phyloP scores from a whole-genome alignment of 2,888 invertebrate species.

The Epirrhoe tristata region DNA sequence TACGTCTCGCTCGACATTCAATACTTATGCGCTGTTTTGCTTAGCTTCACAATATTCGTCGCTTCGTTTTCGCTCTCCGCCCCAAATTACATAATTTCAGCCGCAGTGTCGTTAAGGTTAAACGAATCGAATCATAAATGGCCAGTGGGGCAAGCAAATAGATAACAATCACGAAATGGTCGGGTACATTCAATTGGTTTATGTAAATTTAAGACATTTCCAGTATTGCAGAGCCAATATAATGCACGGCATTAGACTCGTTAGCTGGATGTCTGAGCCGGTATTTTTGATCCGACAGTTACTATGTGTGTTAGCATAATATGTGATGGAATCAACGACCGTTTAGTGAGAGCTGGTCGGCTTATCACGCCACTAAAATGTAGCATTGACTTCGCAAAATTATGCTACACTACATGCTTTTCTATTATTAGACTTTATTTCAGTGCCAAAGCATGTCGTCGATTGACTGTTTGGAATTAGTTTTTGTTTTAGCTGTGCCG shows the following conservation, averaged over 20 bases:
- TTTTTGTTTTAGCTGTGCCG: constrained; percentile 35
- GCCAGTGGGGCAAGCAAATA: constrained; percentile 41
- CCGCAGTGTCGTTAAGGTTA: constrained; percentile 40
- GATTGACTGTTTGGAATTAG: constrained; percentile 47
- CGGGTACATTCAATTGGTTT: constrained; percentile 29
- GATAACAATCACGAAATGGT: constrained; percentile 37
- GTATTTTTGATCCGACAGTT: constrained; percentile 41
- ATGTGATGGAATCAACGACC: constrained; percentile 51
- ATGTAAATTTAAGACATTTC: constrained; percentile 34
- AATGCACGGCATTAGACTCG: constrained; percentile 44
- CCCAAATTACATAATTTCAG: constrained; percentile 36
- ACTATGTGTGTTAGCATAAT: constrained; percentile 23
- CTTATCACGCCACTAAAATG: constrained; percentile 57
- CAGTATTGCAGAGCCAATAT: constrained; percentile 27
- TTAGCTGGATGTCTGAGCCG: constrained; percentile 42
- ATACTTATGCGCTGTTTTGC: constrained; percentile 27
- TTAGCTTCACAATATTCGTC: constrained; percentile 21
- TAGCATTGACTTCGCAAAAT: constrained; percentile 60
- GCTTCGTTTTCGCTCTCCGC: constrained; percentile 26
- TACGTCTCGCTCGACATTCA: constrained; percentile 27
- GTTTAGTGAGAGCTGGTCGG: constrained; percentile 56
- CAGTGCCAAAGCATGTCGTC: constrained; percentile 65
- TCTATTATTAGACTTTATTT: constrained; percentile 65
- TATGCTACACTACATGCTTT: constrained; percentile 55
- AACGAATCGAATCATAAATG: constrained; percentile 48